phyloP scores from a whole-genome alignment of 1,140 invertebrate genomes.

The Marisa cornuarietis region DNA sequence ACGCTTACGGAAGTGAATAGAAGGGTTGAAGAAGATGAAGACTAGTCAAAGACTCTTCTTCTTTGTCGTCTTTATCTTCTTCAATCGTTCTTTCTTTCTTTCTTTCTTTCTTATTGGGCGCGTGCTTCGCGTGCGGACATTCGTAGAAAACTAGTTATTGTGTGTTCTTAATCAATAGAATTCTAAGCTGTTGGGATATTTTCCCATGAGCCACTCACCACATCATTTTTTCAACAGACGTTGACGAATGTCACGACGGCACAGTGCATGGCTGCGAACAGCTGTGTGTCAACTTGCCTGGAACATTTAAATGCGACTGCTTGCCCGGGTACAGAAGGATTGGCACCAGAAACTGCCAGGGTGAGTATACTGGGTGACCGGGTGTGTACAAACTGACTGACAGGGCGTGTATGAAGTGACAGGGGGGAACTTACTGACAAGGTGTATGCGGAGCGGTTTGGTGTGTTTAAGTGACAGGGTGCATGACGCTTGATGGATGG shows the following conservation, averaged over 20 bases:
- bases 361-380: neutral
- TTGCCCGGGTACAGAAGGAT: slow-evolving; percentile 31
- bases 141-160: no score
- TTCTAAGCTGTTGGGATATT: neutral
- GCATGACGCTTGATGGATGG: no score
- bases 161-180: neutral
- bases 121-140: no score
- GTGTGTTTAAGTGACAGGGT: no score
- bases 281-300: slow-evolving; percentile 37
- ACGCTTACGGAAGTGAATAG: no score
- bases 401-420: neutral
- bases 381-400: neutral
- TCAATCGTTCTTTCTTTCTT: neutral
- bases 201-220: neutral
- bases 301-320: slow-evolving; percentile 50
- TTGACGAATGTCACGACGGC: slow-evolving; percentile 16
- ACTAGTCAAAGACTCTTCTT: no score
- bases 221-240: slow-evolving; percentile 1
- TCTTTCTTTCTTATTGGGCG: no score
- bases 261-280: slow-evolving; percentile 21
- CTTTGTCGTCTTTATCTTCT: no score
- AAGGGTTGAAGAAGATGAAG: no score
- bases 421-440: neutral
- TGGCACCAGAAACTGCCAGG: slow-evolving; percentile 15
- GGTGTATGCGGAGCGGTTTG: no score